Percentiles rank a stretch among this genome's conserved stretches.
These are phyloP conservation scores for Danaus chrysippus DNA, from an alignment of 2,888 invertebrate species.

Conservation along the genomic window DNA sequence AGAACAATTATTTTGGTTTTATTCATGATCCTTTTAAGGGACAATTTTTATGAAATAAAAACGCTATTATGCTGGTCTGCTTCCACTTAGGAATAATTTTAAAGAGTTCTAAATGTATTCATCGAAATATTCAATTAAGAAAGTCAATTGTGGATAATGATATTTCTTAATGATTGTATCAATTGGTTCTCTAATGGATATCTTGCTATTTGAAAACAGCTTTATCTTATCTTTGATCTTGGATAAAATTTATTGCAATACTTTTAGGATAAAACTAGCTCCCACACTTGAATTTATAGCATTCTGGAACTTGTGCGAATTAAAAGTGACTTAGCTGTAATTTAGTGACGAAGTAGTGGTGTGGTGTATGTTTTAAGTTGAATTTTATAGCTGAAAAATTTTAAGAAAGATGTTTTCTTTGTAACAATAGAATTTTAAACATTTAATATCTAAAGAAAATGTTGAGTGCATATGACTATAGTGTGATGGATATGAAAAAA, in stretches of 20 bases:
- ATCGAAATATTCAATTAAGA: no score
- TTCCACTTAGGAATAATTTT: no score
- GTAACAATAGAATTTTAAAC: no score
- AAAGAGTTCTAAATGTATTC: no score
- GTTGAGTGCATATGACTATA: no score
- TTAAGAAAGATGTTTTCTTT: no score
- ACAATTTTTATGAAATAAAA: neutral
- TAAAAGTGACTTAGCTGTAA: slow-evolving; percentile 19
- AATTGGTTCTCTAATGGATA: slow-evolving; percentile 19
- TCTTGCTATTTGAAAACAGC: slow-evolving; percentile 40
- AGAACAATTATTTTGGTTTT: neutral
- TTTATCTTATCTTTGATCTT: slow-evolving; percentile 45
- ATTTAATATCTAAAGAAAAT: no score
- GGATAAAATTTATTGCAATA: slow-evolving; percentile 45
- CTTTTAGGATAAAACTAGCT: slow-evolving; percentile 31
- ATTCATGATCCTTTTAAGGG: neutral
- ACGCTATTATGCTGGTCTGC: no score
- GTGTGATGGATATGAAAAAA: no score
- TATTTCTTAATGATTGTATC: slow-evolving; percentile 3
- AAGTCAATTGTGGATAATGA: neutral
- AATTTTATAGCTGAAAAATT: neutral
- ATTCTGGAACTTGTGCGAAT: slow-evolving; percentile 24
- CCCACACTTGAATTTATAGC: slow-evolving; percentile 29
- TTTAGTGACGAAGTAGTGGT: slow-evolving; percentile 12
- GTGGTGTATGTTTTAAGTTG: neutral